Conservation (phyloP, 2,888 invertebrate genomes). For the Caenorhabditis sp. region DNA sequence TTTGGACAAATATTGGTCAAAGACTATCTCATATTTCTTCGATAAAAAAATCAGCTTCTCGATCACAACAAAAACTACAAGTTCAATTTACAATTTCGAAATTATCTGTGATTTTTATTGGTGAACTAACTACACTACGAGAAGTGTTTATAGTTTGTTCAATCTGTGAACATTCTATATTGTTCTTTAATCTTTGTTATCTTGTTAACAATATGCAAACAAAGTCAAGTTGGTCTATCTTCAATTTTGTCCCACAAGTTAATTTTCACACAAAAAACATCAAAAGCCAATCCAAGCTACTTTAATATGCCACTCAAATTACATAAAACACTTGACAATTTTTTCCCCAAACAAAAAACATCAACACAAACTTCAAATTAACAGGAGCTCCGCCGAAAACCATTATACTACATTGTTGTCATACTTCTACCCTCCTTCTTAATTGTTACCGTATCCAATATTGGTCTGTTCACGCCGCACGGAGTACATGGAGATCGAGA, state of each 20-base stretch:
- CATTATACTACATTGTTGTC: constrained; percentile 59
- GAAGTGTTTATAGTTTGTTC: too few relatives aligned
- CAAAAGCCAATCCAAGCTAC: background rate
- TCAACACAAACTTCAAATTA: background rate
- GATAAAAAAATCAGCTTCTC: too few relatives aligned
- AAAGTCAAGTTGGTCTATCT: background rate
- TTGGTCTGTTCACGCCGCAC: constrained; percentile 60
- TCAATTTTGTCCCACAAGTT: too few relatives aligned
- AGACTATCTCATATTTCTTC: too few relatives aligned
- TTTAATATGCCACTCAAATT: background rate
- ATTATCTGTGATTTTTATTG: too few relatives aligned
- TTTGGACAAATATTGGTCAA: too few relatives aligned
- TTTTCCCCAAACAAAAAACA: background rate
- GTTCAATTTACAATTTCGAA: too few relatives aligned
- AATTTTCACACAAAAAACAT: too few relatives aligned
- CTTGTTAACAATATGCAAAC: background rate
- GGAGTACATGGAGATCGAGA: constrained; percentile 58
- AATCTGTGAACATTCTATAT: too few relatives aligned
- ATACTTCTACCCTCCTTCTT: constrained; percentile 58
- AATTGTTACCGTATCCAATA: constrained; percentile 55
- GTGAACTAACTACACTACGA: too few relatives aligned
- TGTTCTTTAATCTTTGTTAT: too few relatives aligned
- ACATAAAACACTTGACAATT: background rate
- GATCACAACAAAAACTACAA: too few relatives aligned
- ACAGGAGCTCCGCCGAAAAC: constrained; percentile 54